Base-by-base conservation (phyloP, 2,113 vertebrate genomes). In the Copsychus sechellarum region DNA sequence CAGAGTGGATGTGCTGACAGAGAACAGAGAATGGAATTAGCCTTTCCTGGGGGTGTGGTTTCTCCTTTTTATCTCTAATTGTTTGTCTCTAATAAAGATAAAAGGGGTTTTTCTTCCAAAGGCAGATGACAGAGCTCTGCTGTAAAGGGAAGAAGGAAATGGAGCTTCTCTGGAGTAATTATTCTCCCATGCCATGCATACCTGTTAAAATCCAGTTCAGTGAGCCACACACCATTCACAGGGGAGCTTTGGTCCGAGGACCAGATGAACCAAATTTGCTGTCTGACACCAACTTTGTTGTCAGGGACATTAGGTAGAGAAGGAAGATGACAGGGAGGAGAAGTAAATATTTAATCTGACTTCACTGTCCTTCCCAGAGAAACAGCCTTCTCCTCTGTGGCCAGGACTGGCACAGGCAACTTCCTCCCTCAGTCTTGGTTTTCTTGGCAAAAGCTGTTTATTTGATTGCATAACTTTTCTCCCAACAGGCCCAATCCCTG, bases 311-410 rank as follows among this genome's bases (percentile, higher is more conserved):
- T 66, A 72, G n/a, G 62, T 15, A 57, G 70, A 84, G 79, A 86
- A 78, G 45, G 47, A 80, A 81, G 64, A 71, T 2, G 16, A 64
- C n/a, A 60, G 86, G 58, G 6, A 69, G 80, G 48, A 85, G 60
- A 20, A 58, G 82, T 71, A 90, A 95, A 92, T 74, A 85, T 24
- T 78, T 86, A 90, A 65, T 93, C 51, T 33, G 12, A 76, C 57
- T 88, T 81, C 84, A 58, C 54, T 64, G 71, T 89, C 84, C 91
- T 78, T 95, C 93, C 80, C 79, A 94, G 61, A 96, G 96, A 84
- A 97, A 94, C 90, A 94, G 92, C 88, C 77, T 95, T 97, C 95
- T 97, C 92, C 96, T 98, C 83, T 88, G 89, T 96, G 96, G 95
- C 95, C 92, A 95, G 89, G 47, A 91, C 92, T 98, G 97, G 96